Base-by-base conservation (phyloP, 1,140 invertebrate species). In the Steinernema feltiae region DNA sequence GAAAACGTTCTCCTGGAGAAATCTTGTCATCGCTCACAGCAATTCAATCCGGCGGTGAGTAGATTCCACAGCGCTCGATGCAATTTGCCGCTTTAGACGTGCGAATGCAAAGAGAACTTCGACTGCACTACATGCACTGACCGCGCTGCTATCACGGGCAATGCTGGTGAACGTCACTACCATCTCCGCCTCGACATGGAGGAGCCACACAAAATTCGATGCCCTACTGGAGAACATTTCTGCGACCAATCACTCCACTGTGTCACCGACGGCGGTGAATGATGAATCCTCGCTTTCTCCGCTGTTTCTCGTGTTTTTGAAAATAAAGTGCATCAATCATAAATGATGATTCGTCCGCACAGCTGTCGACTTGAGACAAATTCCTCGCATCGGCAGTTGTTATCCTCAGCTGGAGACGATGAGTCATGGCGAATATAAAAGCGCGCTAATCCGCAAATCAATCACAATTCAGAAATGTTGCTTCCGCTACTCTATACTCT, bases 1-100 rank as follows among this genome's bases (percentile, higher is more conserved):
- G 15, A 63, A 21, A 27, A 63, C 24, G 53, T 63, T 27, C 53
- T 63, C 24, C 53, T 63, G 12, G 53, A 63, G 53, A 63, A 63
- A 21, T 3, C 15, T 3, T 63, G 53, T 27, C 53, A 15, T 27
- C 15, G 7, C 7, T 3, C 2, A 63, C 53, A 27, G 7, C 12
- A 63, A 27, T 63, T 63, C 53, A 63, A 63, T 27, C 53, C 53
- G 3, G 24, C 3, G 53, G 53, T 63, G 12, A n/a, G n/a, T n/a
- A 63, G 53, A 15, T 63, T 27, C 24, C 53, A 27, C n/a, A n/a
- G n/a, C n/a, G n/a, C n/a, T n/a, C n/a, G 53, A 63, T 27, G 24
- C 53, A n/a, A 3, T 63, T 63, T n/a, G n/a, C n/a, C n/a, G n/a
- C n/a, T n/a, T 63, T 63, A 63, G 53, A n/a, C 53, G 24, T 63